Evolutionary conservation across 1,140 invertebrate species (phyloP).

Genomic region (Lordiphosa mommai): DNA sequence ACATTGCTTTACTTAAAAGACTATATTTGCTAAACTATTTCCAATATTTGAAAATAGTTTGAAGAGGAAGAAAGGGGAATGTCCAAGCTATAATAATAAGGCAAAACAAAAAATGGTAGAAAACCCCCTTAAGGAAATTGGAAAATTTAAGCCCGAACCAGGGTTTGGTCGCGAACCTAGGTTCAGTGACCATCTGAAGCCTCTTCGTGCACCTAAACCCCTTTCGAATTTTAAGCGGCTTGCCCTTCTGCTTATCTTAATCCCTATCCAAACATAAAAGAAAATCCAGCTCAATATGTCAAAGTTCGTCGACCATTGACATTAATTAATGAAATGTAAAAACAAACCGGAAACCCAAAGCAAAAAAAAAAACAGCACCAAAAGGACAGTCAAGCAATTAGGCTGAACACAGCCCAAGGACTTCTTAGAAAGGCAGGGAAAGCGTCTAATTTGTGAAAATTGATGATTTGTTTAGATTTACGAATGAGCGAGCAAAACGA

Average conservation of each 20-base stretch:
- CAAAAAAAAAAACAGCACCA: constrained; percentile 7
- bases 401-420: constrained; percentile 31
- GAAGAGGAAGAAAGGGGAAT: no score
- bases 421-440: constrained; percentile 11
- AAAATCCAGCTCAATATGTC: constrained; percentile 67
- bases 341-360: constrained; percentile 42
- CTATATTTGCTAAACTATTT: no score
- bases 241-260: background rate
- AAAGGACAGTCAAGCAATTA: constrained; percentile 57
- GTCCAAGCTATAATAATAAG: no score
- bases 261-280: constrained; percentile 3
- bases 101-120: no score
- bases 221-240: background rate
- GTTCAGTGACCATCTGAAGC: no score
- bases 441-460: constrained; percentile 76
- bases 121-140: no score
- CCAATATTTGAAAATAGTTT: no score
- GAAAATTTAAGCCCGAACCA: no score
- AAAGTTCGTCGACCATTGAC: constrained; percentile 65
- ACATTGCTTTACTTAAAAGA: no score
- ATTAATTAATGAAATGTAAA: constrained; percentile 78
- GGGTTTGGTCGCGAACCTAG: no score
- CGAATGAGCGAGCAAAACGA: constrained; percentile 73
- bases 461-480: constrained; percentile 78
- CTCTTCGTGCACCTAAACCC: no score